Base-by-base conservation (phyloP, 1,140 invertebrate genomes). In the Ephestia elutella region DNA sequence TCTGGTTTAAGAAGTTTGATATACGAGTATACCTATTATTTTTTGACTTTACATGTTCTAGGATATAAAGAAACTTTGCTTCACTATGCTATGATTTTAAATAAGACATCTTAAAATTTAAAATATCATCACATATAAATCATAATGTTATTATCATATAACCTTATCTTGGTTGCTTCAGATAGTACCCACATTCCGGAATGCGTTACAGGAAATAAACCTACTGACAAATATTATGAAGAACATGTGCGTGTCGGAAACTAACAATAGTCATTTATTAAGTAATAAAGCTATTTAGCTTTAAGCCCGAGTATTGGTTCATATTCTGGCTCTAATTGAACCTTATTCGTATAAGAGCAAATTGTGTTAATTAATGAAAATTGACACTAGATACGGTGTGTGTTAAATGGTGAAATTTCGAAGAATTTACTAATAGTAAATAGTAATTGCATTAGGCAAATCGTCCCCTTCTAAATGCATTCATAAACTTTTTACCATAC, bases 381-480 rank as follows among this genome's bases (percentile, higher is more conserved):
- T 44, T 15, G 38, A 10, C 3, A 44, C 38, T 15, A 15, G 4
- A 17, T 44, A 44, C n/a, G n/a, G 38, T 15, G 2, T 13, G 10
- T 44, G 38, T 17, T 44, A 44, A 44, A 15, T 3, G 15, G 15
- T 17, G 38, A 44, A 44, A n/a, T 44, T 44, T 15, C 38, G 15
- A 44, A 15, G n/a, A 44, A 15, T 15, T 44, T 44, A 44, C 38
- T 44, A 10, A 19, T 57, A 21, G 30, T 32, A 50, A 15, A 21
- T 7, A 21, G 35, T 53, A 21, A 72, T 75, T 75, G 70, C 74
- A 76, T 75, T 73, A 76, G 78, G 70, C 75, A 67, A 67, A 64
- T 70, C 60, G 71, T 66, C 71, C 77, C 73, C 61, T 76, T 72
- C 68, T 70, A 74, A 80, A 80, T 74, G 71, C 74, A 81, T 67